These are phyloP conservation scores for Denticeps clupeoides DNA, from an alignment of 2,797 vertebrate genomes.

Conservation along the genomic window DNA sequence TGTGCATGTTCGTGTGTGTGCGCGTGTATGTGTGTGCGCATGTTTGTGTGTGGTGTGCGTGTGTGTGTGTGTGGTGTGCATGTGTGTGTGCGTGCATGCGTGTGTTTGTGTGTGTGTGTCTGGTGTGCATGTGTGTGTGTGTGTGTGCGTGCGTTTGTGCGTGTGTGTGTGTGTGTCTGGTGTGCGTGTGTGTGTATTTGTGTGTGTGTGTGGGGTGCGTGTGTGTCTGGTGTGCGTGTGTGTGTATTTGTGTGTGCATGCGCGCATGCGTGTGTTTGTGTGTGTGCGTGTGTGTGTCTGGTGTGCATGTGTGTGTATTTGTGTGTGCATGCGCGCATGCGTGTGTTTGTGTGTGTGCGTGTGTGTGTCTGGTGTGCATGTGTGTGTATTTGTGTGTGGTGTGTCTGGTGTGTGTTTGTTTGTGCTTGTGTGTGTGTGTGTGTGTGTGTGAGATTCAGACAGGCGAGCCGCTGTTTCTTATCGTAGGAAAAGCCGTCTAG, in stretches of 20 bases:
- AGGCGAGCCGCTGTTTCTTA: slow-evolving; percentile 4
- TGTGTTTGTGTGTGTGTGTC: neutral
- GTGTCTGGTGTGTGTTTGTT: too few relatives aligned
- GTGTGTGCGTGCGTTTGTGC: too few relatives aligned
- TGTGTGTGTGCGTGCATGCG: too few relatives aligned
- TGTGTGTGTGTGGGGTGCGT: too few relatives aligned
- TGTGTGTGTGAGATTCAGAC: neutral
- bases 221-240: too few relatives aligned
- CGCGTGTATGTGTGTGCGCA: neutral
- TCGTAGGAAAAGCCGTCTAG: neutral
- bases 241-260: neutral
- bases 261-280: neutral
- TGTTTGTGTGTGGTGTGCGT: neutral
- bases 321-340: neutral
- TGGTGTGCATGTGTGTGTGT: neutral
- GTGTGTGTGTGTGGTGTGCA: too few relatives aligned
- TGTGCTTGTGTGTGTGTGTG: neutral
- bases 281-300: neutral
- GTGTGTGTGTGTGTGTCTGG: neutral
- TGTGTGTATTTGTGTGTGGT: too few relatives aligned
- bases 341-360: neutral
- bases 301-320: neutral
- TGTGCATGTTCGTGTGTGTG: neutral
- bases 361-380: neutral
- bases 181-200: too few relatives aligned